These are phyloP conservation scores for Graphium colonna DNA, from an alignment of 2,888 invertebrate genomes.

Conservation along the genomic window DNA sequence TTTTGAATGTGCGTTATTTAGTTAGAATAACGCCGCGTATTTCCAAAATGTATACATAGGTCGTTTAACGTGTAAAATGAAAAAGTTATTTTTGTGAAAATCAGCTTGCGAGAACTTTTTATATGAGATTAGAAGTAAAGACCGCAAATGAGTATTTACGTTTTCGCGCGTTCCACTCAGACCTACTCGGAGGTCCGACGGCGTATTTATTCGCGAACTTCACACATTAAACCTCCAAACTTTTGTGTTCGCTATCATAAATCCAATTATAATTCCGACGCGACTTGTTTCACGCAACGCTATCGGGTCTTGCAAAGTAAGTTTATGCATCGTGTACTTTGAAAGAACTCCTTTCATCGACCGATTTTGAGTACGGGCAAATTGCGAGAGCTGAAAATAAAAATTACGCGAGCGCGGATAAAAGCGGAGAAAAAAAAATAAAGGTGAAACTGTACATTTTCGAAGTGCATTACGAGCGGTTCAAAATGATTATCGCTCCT, in stretches of 20 bases:
- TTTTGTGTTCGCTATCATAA: background rate
- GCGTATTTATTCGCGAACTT: no score
- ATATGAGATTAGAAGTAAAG: no score
- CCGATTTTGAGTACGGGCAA: slow-evolving; percentile 18
- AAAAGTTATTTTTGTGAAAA: no score
- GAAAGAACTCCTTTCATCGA: slow-evolving; percentile 20
- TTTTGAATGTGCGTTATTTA: no score
- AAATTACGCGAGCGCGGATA: slow-evolving; percentile 11
- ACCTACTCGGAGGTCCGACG: no score
- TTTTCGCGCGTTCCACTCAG: no score
- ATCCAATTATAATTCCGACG: slow-evolving; percentile 21
- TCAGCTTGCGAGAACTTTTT: no score
- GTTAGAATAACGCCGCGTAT: no score
- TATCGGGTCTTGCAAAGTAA: slow-evolving; percentile 20
- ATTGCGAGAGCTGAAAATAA: slow-evolving; percentile 18
- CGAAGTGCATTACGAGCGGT: background rate
- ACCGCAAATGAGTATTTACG: no score
- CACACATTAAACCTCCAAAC: no score
- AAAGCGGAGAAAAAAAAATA: slow-evolving; percentile 5
- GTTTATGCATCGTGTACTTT: slow-evolving; percentile 21
- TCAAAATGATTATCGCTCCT: background rate
- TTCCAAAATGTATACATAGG: no score
- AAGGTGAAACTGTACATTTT: slow-evolving; percentile 8
- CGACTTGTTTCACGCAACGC: slow-evolving; percentile 16
- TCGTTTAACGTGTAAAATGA: no score